Conservation (phyloP, 2,113 vertebrate genomes). For the Corythornis vintsioides region DNA sequence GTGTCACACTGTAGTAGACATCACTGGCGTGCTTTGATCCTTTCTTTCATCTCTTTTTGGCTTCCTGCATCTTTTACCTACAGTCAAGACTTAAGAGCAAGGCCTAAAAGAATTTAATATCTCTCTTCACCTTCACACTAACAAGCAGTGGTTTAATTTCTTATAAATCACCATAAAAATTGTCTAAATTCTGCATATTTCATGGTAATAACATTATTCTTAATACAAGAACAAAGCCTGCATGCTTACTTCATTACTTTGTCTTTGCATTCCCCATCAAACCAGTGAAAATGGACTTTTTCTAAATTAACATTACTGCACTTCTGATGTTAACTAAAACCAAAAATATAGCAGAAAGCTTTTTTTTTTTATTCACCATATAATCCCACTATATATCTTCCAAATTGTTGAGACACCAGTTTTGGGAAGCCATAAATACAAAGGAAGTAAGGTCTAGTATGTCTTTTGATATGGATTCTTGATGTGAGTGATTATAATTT, state of each 20-base stretch:
- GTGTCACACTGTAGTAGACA: not conserved
- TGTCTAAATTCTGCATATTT: not conserved
- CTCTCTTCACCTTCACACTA: not conserved
- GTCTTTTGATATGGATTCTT: conserved; percentile 34
- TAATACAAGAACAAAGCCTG: conserved; percentile 41
- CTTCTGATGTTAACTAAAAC: not conserved
- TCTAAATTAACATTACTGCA: not conserved
- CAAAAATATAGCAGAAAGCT: not conserved
- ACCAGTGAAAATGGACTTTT: conserved; percentile 38
- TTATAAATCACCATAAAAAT: conserved; percentile 51
- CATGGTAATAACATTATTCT: conserved; percentile 25
- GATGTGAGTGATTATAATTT: conserved; percentile 34
- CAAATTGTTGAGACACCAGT: not conserved
- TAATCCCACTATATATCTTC: not conserved
- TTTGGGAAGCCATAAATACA: conserved; percentile 1
- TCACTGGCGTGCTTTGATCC: not conserved
- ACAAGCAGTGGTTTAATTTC: conserved; percentile 17
- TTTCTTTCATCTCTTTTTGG: not conserved
- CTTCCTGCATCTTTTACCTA: not conserved
- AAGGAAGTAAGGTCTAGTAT: not conserved
- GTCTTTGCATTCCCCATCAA: conserved; percentile 22
- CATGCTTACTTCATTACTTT: conserved; percentile 40
- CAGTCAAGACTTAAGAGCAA: not conserved
- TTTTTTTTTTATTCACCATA: not conserved
- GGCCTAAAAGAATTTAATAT: not conserved